Evolutionary conservation across 1,140 invertebrate genomes (phyloP), one percentile per base, ranked within the genome.

Genomic region (Doryteuthis pealeii): DNA sequence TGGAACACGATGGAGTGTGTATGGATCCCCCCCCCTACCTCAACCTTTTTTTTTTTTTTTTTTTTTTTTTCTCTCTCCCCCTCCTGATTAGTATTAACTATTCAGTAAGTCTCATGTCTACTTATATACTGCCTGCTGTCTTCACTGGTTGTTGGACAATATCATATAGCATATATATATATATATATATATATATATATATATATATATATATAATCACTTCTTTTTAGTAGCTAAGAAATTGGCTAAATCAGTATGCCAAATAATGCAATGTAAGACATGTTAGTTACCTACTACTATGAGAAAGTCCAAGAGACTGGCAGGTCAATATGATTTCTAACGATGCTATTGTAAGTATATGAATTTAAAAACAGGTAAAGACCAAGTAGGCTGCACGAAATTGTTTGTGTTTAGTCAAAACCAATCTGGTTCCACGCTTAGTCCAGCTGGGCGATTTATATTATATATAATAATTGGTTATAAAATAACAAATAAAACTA

Each of bases 401-500:
- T 40, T 40, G 28, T 62, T 62, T 62, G 58, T 62, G 58, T 62
- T 62, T 62, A 62, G 58, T 62, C 58, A 62, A 30, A 54, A 40
- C 35, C 35, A 40, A 40, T 40, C 35, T 40, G 35, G 35, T 40
- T 40, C 58, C 58, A 62, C 58, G 58, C 58, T 62, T 62, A 62
- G 58, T 62, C 58, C 58, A 62, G 58, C 58, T 30, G 58, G 58
- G 58, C 58, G 58, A 62, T 62, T 62, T 62, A 62, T 62, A 62
- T 62, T 62, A 62, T 62, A 62, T 62, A 62, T 62, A 62, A 62
- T 40, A 40, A 62, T 62, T 30, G 28, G 58, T 62, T 62, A 62
- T 62, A 62, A 62, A 62, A 62, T 62, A 62, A 62, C 58, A 62
- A 62, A 62, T 62, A 62, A 62, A 62, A 62, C 58, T 62, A 62